Evolutionary conservation across 2,888 invertebrate species (phyloP).

Genomic region (Chromoteleia sp.): DNA sequence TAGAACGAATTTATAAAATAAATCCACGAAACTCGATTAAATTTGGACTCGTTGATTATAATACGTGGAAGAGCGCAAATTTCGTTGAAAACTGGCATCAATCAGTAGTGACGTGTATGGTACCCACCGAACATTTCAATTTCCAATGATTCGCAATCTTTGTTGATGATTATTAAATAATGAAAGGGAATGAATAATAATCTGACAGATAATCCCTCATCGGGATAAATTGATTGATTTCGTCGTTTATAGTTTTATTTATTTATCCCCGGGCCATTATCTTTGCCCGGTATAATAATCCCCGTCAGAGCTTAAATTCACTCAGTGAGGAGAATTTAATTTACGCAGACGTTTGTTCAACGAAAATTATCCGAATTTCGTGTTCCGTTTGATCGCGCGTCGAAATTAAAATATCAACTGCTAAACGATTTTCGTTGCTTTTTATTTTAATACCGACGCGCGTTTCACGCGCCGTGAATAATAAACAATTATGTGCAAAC

Average conservation of each 20-base stretch:
- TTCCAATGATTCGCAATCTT: slow-evolving; percentile 17
- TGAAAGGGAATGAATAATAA: slow-evolving; percentile 44
- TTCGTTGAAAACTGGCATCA: too few species aligned
- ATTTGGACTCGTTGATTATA: too few species aligned
- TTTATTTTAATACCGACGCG: neutral
- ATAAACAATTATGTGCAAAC: neutral
- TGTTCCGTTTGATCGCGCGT: slow-evolving; percentile 5
- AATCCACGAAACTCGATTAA: too few species aligned
- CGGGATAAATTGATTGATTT: slow-evolving; percentile 41
- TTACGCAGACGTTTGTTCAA: slow-evolving; percentile 26
- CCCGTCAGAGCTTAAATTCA: slow-evolving; percentile 28
- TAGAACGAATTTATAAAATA: too few species aligned
- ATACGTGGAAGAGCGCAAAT: neutral
- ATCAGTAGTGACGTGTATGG: slow-evolving; percentile 2
- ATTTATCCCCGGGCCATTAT: slow-evolving; percentile 34
- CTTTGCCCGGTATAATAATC: slow-evolving; percentile 35
- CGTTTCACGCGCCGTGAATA: neutral
- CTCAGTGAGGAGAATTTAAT: slow-evolving; percentile 26
- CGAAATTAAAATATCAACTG: slow-evolving; percentile 14
- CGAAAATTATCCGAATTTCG: slow-evolving; percentile 27
- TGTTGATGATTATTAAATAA: slow-evolving; percentile 27
- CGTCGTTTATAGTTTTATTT: slow-evolving; percentile 49
- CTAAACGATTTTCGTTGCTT: neutral
- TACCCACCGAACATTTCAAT: slow-evolving; percentile 13
- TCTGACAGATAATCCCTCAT: slow-evolving; percentile 17